Base-by-base conservation (phyloP, 2,797 vertebrate species). In the Heliangelus exortis region DNA sequence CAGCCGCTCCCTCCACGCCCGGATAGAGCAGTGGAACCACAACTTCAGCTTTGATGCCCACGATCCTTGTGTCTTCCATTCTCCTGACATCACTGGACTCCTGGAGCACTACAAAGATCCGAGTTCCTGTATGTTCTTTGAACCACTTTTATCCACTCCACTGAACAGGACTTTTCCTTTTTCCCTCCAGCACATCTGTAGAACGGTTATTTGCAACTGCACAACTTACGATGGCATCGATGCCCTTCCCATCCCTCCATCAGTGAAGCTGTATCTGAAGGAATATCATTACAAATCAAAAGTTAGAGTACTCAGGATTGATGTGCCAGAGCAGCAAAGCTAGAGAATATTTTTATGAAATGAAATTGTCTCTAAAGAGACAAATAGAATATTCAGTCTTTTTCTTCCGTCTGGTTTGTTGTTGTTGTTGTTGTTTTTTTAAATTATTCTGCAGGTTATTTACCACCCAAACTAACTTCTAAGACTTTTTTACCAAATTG, bases 31-130 rank as follows among this genome's bases (percentile, higher is more conserved):
- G 95, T 99, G 98, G 84, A 99, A 99, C 74, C 99, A 99, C 95
- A 99, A 99, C 74, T 99, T 99, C 97, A 99, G 99, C 97, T 99
- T 99, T 3, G 99, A 99, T 14, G 99, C 99, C 65, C 98, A 98
- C 1, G 99, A 99, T 89, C 99, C 99, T 3, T 99, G 99, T 51
- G 99, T 99, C 98, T 99, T 99, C 98, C 98, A 98, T 67, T 99
- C 99, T 15, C 97, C 98, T 47, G 98, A 99, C 48, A 99, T 99
- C 94, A 99, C 99, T 0, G 99, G 99, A 31, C 98, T 99, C 59
- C 97, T 99, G 14, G 98, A 98, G 89, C 99, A 99, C 98, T 99
- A 99, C 97, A 99, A 99, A 79, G 98, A 99, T 95, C 99, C 99
- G 0, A 98, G 98, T 71, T 98, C 99, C 65, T 99, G 99, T 98